Conservation (phyloP, 2,113 vertebrate species). For the Spea multiplicata region DNA sequence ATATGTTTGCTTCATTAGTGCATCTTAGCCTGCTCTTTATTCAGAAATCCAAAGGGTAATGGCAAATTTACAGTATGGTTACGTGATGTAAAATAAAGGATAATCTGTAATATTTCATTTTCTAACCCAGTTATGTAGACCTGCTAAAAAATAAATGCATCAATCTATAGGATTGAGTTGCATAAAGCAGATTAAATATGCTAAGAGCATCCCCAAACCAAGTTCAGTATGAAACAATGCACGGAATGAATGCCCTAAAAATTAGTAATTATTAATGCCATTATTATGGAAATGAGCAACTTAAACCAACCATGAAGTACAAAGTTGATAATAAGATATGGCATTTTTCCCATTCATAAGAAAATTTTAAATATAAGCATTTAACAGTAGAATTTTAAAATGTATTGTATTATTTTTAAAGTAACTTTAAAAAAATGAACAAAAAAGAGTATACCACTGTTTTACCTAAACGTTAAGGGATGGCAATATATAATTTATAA, state of each 20-base stretch:
- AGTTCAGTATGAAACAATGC: conserved; percentile 21
- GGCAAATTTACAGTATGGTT: conserved; percentile 6
- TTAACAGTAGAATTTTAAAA: too few species aligned
- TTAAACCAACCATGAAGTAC: conserved; percentile 43
- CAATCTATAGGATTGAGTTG: conserved; percentile 23
- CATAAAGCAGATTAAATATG: conserved; percentile 40
- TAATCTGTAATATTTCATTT: conserved; percentile 11
- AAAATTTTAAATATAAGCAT: conserved; percentile 14
- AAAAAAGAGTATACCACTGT: too few species aligned
- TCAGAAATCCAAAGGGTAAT: conserved; percentile 19
- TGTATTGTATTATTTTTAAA: too few species aligned
- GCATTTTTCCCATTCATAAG: background rate
- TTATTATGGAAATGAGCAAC: conserved; percentile 43
- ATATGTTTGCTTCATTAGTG: background rate
- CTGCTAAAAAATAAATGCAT: conserved; percentile 11
- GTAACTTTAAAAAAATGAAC: too few species aligned
- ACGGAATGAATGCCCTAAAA: conserved; percentile 39
- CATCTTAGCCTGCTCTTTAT: background rate
- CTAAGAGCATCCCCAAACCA: conserved; percentile 27
- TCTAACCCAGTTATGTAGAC: conserved; percentile 26
- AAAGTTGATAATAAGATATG: conserved; percentile 16
- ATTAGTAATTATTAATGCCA: conserved; percentile 41
- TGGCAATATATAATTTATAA: too few species aligned
- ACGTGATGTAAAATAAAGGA: conserved; percentile 1
- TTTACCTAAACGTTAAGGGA: too few species aligned